Evolutionary conservation across 2,888 invertebrate genomes (phyloP), one percentile per base, ranked within the genome.

Genomic region (Lasius platythorax): DNA sequence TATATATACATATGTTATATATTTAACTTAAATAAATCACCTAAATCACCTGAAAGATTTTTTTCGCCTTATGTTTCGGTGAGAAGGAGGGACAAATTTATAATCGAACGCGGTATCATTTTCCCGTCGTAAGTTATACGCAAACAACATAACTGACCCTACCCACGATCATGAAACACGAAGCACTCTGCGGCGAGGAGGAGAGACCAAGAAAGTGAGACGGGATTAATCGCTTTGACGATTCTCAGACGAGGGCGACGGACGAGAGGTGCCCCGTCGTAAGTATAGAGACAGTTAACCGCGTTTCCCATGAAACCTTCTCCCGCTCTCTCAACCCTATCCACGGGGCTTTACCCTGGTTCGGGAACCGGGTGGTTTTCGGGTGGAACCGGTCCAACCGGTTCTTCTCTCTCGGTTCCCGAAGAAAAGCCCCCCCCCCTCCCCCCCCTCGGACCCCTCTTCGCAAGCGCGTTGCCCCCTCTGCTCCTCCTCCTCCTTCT

Each of bases 361-460:
- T 87, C 68, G 83, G 70, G 87, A 92, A 92, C 91, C 91, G 90
- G 92, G 88, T 91, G 91, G 92, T 93, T 94, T 93, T 94, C 92
- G 90, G 93, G 87, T 85, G 88, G 85, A 93, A 94, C 94, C 94
- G 93, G 94, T 94, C 85, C 46, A 30, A 93, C 94, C 92, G 93
- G 94, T 94, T 93, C 87, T 23, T 72, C 68, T 53, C 67, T 56
- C 83, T 63, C 23, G 73, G 50, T 82, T 76, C 66, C 58, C 53
- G 82, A 85, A 86, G 86, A 84, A 87, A 89, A 89, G 82, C 68
- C 84, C 81, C 67, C 63, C 23, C 23, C 23, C 68, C n/a, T n/a
- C n/a, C 83, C 81, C 70, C 63, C 84, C 81, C 70, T 58, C 40
- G 12, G 83, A 88, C 83, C 82, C n/a, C 18, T 56, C 87, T 72